Percentiles rank a stretch among this genome's conserved stretches.
phyloP scores from a whole-genome alignment of 2,888 invertebrate genomes.

The Phalera bucephala region DNA sequence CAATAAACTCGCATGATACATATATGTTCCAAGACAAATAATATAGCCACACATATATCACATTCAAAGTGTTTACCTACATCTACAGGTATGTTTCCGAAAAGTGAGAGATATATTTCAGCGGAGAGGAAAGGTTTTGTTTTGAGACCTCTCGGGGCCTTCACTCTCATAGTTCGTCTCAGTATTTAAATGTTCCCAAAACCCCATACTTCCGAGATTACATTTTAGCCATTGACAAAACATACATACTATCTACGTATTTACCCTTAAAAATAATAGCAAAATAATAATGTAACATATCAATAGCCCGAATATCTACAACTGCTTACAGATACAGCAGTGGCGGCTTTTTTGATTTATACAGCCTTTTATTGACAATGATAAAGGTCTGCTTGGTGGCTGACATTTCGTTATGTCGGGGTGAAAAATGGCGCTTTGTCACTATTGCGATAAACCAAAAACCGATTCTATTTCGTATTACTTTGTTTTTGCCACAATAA shows the following conservation, averaged over 20 bases:
- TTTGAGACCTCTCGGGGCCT: no score
- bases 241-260: no score
- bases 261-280: no score
- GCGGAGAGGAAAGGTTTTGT: slow-evolving; percentile 17
- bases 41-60: slow-evolving; percentile 26
- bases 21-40: slow-evolving; percentile 24
- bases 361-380: slow-evolving; percentile 69
- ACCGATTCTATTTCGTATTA: slow-evolving; percentile 45
- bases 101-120: slow-evolving; percentile 21
- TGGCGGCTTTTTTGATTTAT: slow-evolving; percentile 57
- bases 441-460: slow-evolving; percentile 28
- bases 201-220: no score
- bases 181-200: no score
- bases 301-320: no score
- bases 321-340: slow-evolving; percentile 17
- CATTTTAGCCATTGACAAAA: no score
- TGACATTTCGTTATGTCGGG: slow-evolving; percentile 64
- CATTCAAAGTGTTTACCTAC: background rate
- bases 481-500: slow-evolving; percentile 41
- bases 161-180: no score
- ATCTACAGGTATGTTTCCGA: slow-evolving; percentile 3
- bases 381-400: slow-evolving; percentile 67
- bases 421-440: slow-evolving; percentile 62
- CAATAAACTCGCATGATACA: no score
- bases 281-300: no score